Percentiles rank a stretch among this genome's conserved stretches.
Evolutionary conservation across 2,113 vertebrate species (phyloP).

Genomic region (Deroptyus accipitrinus): DNA sequence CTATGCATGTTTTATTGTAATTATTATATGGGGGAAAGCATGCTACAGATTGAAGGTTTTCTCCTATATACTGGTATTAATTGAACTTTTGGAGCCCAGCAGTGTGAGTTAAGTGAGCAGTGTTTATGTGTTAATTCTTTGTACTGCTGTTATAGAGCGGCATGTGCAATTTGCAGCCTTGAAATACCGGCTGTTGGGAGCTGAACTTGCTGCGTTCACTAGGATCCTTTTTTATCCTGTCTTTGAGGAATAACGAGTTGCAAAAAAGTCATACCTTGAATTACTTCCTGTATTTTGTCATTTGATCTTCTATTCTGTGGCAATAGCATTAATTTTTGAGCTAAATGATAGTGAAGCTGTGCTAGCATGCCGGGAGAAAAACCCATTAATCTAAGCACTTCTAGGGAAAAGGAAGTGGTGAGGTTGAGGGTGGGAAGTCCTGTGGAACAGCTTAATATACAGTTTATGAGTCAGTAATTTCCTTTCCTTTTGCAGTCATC

Average conservation of each 20-base stretch:
- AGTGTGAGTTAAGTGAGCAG: neutral
- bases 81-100: neutral
- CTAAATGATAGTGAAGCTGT: neutral
- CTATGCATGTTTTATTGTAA: neutral
- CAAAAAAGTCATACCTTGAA: neutral
- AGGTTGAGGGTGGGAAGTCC: neutral
- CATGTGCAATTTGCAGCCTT: neutral
- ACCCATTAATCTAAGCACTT: neutral
- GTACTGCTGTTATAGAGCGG: neutral
- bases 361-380: neutral
- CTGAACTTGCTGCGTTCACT: neutral
- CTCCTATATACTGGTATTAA: neutral
- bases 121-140: neutral
- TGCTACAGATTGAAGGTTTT: neutral
- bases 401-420: neutral
- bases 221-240: neutral
- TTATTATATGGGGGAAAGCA: neutral
- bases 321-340: neutral
- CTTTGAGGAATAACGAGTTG: neutral
- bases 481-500: neutral
- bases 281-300: neutral
- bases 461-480: neutral
- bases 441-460: slow-evolving; percentile 3
- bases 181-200: neutral
- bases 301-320: neutral